Evolutionary conservation across 1,140 invertebrate species (phyloP), one percentile per base, ranked within the genome.

Genomic region (Heliconius congener): DNA sequence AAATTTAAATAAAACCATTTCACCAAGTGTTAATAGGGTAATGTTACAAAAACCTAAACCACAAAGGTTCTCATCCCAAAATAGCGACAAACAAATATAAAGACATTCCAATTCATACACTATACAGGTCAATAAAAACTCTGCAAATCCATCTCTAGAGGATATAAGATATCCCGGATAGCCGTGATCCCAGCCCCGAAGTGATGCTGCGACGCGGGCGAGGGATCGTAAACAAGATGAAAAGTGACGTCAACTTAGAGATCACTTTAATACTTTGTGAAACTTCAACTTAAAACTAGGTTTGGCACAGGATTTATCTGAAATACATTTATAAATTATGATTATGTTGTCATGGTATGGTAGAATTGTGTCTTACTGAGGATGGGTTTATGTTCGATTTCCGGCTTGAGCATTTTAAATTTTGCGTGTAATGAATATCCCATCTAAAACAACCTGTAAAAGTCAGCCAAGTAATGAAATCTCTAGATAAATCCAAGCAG

Each of bases 191-290:
- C 1, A n/a, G 57, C n/a, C 8, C 8, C n/a, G 9, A 60, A 60
- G 57, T 23, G 57, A 27, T 3, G 23, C 57, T 27, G 57, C n/a
- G 11, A 5, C 34, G 27, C 23, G 27, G 60, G 60, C 60, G 60
- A 30, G 11, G 60, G 23, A 13, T 30, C 60, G 27, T 13, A 30
- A 66, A 66, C 60, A 66, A 30, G 60, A 66, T 66, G 60, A 66
- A 66, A 66, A 66, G 60, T 66, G 60, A 66, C 27, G 27, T 13
- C 60, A 66, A 66, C 23, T 66, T 66, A 30, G 8, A 66, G 23
- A 66, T 30, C 60, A 66, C 60, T 66, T 66, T 66, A 66, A 66
- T 30, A 66, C 60, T 66, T 66, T 66, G 60, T 30, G n/a, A 66
- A 66, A 66, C 23, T 66, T 6, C 3, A 27, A 16, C 60, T 30